phyloP scores from a whole-genome alignment of 2,888 invertebrate species.

The Malthinus flaveolus region DNA sequence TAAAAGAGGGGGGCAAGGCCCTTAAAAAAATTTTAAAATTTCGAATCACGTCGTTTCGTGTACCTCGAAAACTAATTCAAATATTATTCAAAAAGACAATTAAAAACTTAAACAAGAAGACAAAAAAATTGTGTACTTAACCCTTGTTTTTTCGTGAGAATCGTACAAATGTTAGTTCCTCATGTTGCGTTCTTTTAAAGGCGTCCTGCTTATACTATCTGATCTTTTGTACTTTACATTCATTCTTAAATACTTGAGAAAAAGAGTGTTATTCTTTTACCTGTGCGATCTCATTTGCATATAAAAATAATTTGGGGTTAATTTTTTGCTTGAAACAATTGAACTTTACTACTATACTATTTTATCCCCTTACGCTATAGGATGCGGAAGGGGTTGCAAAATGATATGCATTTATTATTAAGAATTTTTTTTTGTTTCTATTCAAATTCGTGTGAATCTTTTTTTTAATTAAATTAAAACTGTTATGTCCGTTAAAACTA shows the following conservation, averaged over 20 bases:
- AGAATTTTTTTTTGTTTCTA: conserved; percentile 28
- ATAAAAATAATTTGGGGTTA: conserved; percentile 46
- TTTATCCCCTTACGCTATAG: conserved; percentile 23
- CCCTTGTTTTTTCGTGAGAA: conserved; percentile 28
- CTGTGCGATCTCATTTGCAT: conserved; percentile 44
- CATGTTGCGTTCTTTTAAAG: conserved; percentile 10
- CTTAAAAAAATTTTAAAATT: too few relatives aligned
- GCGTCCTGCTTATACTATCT: conserved; percentile 19
- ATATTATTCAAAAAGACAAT: conserved; percentile 7
- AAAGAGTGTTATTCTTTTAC: conserved; percentile 39
- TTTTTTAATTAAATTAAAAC: conserved; percentile 37
- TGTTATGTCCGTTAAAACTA: conserved; percentile 18
- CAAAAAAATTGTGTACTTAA: conserved; percentile 1
- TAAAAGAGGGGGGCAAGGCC: too few relatives aligned
- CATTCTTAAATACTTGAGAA: conserved; percentile 22
- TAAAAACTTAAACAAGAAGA: conserved; percentile 10
- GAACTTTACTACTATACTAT: conserved; percentile 33
- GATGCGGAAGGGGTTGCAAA: conserved; percentile 32
- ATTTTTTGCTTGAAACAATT: conserved; percentile 51
- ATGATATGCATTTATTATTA: conserved; percentile 45
- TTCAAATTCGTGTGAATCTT: conserved; percentile 40
- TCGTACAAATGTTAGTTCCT: conserved; percentile 16
- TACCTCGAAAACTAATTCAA: too few relatives aligned
- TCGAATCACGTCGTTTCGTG: too few relatives aligned
- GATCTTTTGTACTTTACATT: conserved; percentile 19